These are phyloP conservation scores for Cheilosia vulpina DNA, from an alignment of 2,888 invertebrate species.

Conservation along the genomic window DNA sequence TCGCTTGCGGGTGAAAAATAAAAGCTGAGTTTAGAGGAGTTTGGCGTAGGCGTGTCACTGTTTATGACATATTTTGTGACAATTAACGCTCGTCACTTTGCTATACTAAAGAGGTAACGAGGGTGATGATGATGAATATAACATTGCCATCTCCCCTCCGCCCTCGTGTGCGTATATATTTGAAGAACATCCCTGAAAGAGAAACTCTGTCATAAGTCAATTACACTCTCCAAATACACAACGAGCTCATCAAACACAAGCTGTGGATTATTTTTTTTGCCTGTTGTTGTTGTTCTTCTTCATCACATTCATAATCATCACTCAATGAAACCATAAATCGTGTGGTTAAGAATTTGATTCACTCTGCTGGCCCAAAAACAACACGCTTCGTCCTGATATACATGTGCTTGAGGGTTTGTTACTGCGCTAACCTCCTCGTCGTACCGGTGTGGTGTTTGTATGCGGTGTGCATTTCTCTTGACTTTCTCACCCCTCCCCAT, in stretches of 20 bases:
- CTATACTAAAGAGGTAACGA: conserved; percentile 9
- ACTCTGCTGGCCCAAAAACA: conserved; percentile 34
- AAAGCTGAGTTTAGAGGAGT: conserved; percentile 50
- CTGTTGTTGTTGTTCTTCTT: not conserved
- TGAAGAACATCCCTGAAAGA: conserved; percentile 33
- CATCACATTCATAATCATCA: conserved; percentile 47
- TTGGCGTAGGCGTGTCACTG: conserved; percentile 59
- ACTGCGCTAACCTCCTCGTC: not conserved
- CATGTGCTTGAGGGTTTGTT: conserved; percentile 46
- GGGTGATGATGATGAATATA: conserved; percentile 22
- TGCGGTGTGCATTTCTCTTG: conserved; percentile 68
- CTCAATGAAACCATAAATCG: conserved; percentile 69
- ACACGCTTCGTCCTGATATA: conserved; percentile 24
- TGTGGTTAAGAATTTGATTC: conserved; percentile 63
- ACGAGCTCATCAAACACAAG: conserved; percentile 42
- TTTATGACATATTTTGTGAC: conserved; percentile 70
- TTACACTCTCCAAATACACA: conserved; percentile 58
- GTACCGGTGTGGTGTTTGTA: conserved; percentile 10
- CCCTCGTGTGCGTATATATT: not conserved
- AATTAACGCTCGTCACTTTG: conserved; percentile 57
- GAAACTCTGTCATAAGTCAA: conserved; percentile 62
- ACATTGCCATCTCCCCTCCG: not conserved
- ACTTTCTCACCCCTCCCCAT: conserved; percentile 70
- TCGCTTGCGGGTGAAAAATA: conserved; percentile 47
- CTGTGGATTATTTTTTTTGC: conserved; percentile 32